Evolutionary conservation across 2,888 invertebrate genomes (phyloP).

Genomic region (Phrixothrix hirtus): DNA sequence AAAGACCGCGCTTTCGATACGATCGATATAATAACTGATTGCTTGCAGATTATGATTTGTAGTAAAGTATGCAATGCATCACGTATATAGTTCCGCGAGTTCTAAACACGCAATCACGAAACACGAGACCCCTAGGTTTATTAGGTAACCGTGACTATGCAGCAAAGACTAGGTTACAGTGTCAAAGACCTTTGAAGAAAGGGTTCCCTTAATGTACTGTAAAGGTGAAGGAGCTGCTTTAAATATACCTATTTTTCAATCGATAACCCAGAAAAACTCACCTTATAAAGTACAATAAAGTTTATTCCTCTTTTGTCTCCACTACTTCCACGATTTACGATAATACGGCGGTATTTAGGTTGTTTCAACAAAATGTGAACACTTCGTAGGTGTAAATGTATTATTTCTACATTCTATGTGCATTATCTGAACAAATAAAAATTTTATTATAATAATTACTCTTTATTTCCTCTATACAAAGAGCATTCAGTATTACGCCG

Average conservation of each 20-base stretch:
- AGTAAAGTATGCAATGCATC: slow-evolving; percentile 33
- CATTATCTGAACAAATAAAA: no score
- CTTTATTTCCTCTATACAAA: no score
- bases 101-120: slow-evolving; percentile 38
- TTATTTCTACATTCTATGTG: no score
- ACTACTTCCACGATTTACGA: no score
- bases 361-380: no score
- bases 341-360: no score
- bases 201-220: slow-evolving; percentile 22
- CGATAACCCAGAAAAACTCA: slow-evolving; percentile 15
- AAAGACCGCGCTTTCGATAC: slow-evolving; percentile 30
- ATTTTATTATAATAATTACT: no score
- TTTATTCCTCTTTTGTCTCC: neutral
- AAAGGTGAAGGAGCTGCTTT: slow-evolving; percentile 26
- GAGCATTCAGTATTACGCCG: no score
- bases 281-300: slow-evolving; percentile 4
- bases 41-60: slow-evolving; percentile 39
- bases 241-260: slow-evolving; percentile 21
- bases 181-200: slow-evolving; percentile 44
- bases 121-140: slow-evolving; percentile 30
- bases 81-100: slow-evolving; percentile 24
- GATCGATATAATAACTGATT: slow-evolving; percentile 36
- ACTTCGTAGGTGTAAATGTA: no score
- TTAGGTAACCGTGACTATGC: slow-evolving; percentile 36
- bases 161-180: slow-evolving; percentile 39